phyloP scores from a whole-genome alignment of 2,113 vertebrate species.

The Callospermophilus lateralis region DNA sequence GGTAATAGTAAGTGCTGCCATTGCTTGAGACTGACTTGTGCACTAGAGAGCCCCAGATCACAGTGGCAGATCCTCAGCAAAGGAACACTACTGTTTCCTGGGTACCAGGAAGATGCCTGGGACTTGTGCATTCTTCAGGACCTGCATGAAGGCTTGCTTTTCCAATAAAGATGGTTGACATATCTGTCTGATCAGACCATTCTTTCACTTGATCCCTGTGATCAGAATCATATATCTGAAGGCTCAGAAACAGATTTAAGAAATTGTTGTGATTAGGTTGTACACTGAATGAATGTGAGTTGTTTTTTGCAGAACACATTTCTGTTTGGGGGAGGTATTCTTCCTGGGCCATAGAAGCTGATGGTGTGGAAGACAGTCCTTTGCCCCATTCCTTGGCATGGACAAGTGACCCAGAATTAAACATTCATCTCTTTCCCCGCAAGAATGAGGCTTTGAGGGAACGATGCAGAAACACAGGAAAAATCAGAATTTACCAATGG shows the following conservation, averaged over 20 bases:
- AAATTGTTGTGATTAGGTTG: background rate
- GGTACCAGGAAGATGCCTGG: background rate
- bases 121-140: background rate
- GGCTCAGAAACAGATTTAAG: background rate
- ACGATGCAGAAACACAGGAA: background rate
- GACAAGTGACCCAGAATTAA: background rate
- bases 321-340: background rate
- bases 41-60: background rate
- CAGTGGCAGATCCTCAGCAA: background rate
- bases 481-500: background rate
- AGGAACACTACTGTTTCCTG: fast-evolving
- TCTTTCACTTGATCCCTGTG: background rate
- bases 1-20: background rate
- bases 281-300: background rate
- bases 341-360: background rate
- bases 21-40: background rate
- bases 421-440: background rate
- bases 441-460: background rate
- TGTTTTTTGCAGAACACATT: background rate
- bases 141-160: background rate
- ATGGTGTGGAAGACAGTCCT: background rate
- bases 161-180: background rate
- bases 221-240: background rate
- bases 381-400: background rate
- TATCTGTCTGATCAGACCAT: background rate